A percentile compares a stretch with the other conserved stretches of the same genome.
Evolutionary conservation across 2,888 invertebrate genomes (phyloP).

Genomic region (Venusia cambrica): DNA sequence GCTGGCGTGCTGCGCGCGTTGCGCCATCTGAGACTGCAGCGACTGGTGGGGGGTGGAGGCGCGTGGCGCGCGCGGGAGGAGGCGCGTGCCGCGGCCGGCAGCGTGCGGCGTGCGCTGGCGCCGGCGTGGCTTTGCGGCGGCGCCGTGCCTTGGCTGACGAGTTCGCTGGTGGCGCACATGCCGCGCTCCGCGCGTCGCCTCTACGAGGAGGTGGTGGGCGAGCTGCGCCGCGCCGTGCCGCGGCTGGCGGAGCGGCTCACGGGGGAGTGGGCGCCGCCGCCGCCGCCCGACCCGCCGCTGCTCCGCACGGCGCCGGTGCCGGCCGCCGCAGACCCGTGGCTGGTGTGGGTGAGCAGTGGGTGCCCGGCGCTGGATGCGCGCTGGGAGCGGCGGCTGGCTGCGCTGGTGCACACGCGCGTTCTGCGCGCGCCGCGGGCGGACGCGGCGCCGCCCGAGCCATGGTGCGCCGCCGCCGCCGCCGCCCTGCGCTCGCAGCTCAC

Average conservation of each 20-base stretch:
- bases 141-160: conserved; percentile 44
- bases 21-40: conserved; percentile 43
- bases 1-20: conserved; percentile 36
- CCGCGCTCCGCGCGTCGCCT: conserved; percentile 38
- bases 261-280: conserved; percentile 25
- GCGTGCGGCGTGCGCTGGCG: conserved; percentile 36
- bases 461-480: conserved; percentile 46
- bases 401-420: conserved; percentile 42
- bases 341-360: conserved; percentile 43
- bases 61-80: conserved; percentile 22
- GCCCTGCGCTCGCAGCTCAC: conserved; percentile 46
- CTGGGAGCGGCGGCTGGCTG: conserved; percentile 44
- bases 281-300: conserved; percentile 24
- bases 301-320: conserved; percentile 28
- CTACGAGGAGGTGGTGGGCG: conserved; percentile 40
- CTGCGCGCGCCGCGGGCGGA: conserved; percentile 37
- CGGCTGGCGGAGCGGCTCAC: conserved; percentile 42
- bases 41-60: conserved; percentile 35
- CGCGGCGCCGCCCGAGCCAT: conserved; percentile 40
- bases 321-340: conserved; percentile 37
- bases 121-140: conserved; percentile 24
- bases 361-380: conserved; percentile 34
- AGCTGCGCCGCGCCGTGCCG: conserved; percentile 46
- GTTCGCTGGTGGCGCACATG: conserved; percentile 38
- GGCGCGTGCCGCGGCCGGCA: conserved; percentile 39